Base-by-base conservation (phyloP, 2,113 vertebrate genomes). In the Solea solea region DNA sequence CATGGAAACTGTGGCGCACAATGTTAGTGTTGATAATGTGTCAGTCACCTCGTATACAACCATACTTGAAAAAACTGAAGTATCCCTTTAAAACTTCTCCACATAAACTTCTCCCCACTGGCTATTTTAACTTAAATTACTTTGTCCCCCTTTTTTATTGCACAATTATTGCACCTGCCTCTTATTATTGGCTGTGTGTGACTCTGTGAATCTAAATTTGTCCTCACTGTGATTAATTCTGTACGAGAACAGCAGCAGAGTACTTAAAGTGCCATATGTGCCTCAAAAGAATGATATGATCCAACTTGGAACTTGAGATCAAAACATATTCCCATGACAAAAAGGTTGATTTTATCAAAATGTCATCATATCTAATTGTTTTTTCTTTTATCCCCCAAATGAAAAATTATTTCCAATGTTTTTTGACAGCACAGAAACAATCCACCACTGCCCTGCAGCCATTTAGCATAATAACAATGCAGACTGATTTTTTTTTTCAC, bases 331-430 rank as follows among this genome's bases (percentile, higher is more conserved):
- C 85, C 80, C 66, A 13, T 48, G 76, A 78, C 55, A 53, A 67
- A 76, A 84, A 81, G 69, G 69, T 62, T 73, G 76, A 76, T 74
- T 72, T 73, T 48, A 49, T 44, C 2, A 3, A 90, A 90, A 90
- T 90, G 85, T 88, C 89, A 89, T 64, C 60, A 57, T 69, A 75
- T 79, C 58, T 84, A 72, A 80, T 87, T 76, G 59, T 74, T 85
- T 61, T 72, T 70, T 69, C 41, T 74, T 34, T 34, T 34, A 2
- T 34, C 1, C 34, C 34, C 56, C 60, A 75, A 78, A 78, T 67
- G 57, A 50, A 76, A 77, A 74, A 69, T 13, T 12, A 9, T 28
- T 62, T 70, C 74, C 81, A 74, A 40, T 78, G 65, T 60, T 66
- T 79, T 79, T 57, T 72, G 81, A 84, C 83, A 57, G 76, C 45